These are phyloP conservation scores for Chaetodon trifascialis DNA, from an alignment of 2,113 vertebrate species.

Conservation along the genomic window DNA sequence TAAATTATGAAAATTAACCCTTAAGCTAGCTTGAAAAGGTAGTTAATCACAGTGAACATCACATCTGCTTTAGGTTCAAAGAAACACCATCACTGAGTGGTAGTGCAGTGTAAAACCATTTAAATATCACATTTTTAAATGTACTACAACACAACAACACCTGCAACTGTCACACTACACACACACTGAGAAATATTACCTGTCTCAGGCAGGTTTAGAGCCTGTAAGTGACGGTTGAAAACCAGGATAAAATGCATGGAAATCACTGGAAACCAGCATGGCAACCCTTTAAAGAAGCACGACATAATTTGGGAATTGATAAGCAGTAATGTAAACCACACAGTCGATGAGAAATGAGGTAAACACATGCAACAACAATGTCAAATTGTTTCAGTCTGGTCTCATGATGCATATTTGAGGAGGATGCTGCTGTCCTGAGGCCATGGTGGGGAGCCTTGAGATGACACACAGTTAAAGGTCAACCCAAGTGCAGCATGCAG, in stretches of 20 bases:
- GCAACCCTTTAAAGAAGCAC: too few species aligned
- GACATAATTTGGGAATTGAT: neutral
- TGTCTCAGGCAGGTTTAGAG: neutral
- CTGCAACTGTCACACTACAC: neutral
- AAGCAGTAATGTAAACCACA: slow-evolving; percentile 13
- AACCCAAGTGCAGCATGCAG: slow-evolving; percentile 56
- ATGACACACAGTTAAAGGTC: slow-evolving; percentile 38
- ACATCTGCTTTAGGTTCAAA: neutral
- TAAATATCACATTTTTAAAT: neutral
- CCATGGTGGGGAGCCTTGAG: slow-evolving; percentile 7
- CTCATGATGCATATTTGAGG: slow-evolving; percentile 7
- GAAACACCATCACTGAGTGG: neutral
- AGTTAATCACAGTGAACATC: neutral
- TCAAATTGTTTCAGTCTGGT: neutral
- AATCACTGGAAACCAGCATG: neutral
- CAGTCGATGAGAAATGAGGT: neutral
- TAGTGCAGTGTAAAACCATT: neutral
- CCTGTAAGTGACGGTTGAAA: neutral
- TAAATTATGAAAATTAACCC: neutral
- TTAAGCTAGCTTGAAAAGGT: neutral
- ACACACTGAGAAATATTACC: neutral
- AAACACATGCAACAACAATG: neutral
- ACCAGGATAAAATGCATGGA: neutral
- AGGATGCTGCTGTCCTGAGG: neutral
- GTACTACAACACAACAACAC: neutral